Evolutionary conservation across 2,888 invertebrate species (phyloP).

Genomic region (Heteromurus nitidus): DNA sequence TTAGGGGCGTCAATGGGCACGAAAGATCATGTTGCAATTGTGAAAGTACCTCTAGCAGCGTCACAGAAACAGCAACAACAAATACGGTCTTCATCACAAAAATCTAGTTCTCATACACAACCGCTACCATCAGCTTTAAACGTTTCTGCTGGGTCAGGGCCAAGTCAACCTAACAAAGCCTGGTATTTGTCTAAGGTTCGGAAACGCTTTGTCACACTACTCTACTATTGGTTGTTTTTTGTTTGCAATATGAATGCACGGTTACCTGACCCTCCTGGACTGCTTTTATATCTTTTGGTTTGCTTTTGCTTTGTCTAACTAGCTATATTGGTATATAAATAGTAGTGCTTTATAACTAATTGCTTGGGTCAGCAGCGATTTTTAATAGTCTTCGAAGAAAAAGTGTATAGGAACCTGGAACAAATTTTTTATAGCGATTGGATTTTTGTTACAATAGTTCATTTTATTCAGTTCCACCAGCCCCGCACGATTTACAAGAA

Average conservation of each 20-base stretch:
- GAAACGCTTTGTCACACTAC: conserved; percentile 49
- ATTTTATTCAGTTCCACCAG: too few relatives aligned
- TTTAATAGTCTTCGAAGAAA: background rate
- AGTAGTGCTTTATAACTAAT: too few relatives aligned
- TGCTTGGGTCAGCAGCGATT: too few relatives aligned
- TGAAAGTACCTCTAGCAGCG: conserved; percentile 69
- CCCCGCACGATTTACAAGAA: too few relatives aligned
- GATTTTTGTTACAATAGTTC: too few relatives aligned
- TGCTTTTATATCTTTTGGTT: background rate
- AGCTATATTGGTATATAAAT: too few relatives aligned
- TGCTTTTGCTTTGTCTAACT: too few relatives aligned
- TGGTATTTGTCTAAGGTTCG: conserved; percentile 69
- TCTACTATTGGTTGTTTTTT: conserved; percentile 33
- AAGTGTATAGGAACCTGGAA: too few relatives aligned
- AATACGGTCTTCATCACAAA: conserved; percentile 58
- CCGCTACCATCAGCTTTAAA: conserved; percentile 60
- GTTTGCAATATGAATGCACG: conserved; percentile 44
- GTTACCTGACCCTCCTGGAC: conserved; percentile 55
- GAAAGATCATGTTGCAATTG: conserved; percentile 69
- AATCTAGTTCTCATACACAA: conserved; percentile 42
- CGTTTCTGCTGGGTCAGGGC: conserved; percentile 67
- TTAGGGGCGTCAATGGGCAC: conserved; percentile 44
- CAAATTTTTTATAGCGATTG: too few relatives aligned
- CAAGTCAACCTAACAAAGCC: conserved; percentile 65
- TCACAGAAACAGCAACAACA: conserved; percentile 58